A percentile compares a stretch with the other conserved stretches of the same genome.
Conservation (phyloP, 2,797 vertebrate species). For the Meriones psammophilus region DNA sequence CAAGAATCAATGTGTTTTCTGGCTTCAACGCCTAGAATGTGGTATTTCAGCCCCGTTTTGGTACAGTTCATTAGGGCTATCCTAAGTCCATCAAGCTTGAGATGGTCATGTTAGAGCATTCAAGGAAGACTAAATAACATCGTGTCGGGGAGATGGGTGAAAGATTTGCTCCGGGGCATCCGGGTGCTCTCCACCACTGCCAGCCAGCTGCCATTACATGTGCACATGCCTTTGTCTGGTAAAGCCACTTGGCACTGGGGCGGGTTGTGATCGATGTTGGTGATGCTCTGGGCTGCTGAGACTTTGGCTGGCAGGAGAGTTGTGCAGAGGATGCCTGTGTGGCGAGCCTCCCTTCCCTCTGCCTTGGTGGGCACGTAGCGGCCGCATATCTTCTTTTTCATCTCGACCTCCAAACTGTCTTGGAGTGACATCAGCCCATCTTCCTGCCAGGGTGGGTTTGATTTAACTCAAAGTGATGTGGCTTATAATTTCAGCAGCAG, state of each 20-base stretch:
- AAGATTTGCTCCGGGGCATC: background rate
- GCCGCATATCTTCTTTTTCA: background rate
- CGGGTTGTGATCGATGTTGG: background rate
- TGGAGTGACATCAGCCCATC: constrained; percentile 35
- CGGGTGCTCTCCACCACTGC: background rate
- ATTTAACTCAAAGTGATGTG: constrained; percentile 73
- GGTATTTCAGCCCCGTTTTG: background rate
- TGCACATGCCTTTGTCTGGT: constrained; percentile 49
- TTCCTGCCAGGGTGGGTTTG: constrained; percentile 71
- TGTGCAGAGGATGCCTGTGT: background rate
- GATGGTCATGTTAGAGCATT: background rate
- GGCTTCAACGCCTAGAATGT: background rate
- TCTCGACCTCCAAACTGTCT: background rate
- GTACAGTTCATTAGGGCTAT: background rate
- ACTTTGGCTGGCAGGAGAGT: background rate
- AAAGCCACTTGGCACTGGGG: background rate
- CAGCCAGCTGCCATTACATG: background rate
- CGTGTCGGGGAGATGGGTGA: background rate
- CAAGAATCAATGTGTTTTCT: constrained; percentile 18
- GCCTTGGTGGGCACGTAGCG: background rate
- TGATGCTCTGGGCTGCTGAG: constrained; percentile 7
- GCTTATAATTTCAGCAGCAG: constrained; percentile 74
- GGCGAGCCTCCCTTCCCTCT: background rate
- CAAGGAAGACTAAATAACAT: background rate
- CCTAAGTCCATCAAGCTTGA: background rate